A percentile compares a stretch with the other conserved stretches of the same genome.
phyloP scores from a whole-genome alignment of 2,888 invertebrate genomes.

The Synanthedon myopaeformis region DNA sequence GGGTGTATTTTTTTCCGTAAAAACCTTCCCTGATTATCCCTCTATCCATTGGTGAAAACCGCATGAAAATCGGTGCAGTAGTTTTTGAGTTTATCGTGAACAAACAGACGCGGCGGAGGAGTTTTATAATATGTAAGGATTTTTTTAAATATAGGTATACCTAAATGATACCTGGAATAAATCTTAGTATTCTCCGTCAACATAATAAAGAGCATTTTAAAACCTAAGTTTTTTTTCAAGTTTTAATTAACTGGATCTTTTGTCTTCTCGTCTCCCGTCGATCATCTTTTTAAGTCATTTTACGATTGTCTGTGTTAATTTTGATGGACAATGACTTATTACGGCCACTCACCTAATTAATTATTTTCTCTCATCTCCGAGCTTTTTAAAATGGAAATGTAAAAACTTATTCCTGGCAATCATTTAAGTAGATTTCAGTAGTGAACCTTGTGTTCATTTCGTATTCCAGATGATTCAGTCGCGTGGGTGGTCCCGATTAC shows the following conservation, averaged over 20 bases:
- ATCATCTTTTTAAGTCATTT: constrained; percentile 9
- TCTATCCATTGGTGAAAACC: too few species aligned
- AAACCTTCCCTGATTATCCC: too few species aligned
- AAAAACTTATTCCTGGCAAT: constrained; percentile 7
- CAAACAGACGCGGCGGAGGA: too few species aligned
- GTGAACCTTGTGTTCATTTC: neutral
- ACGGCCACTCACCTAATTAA: constrained; percentile 31
- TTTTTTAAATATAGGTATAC: too few species aligned
- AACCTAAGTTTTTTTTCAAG: neutral
- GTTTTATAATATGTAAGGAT: too few species aligned
- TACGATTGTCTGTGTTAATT: constrained; percentile 16
- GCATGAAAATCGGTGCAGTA: too few species aligned
- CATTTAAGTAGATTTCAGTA: neutral
- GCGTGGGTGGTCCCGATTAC: neutral
- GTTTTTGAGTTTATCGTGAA: too few species aligned
- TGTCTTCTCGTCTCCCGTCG: constrained; percentile 6
- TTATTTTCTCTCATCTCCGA: constrained; percentile 19
- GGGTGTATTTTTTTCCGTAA: too few species aligned
- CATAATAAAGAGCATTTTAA: neutral
- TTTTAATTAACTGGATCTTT: constrained; percentile 9
- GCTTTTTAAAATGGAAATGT: constrained; percentile 10
- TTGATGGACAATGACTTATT: constrained; percentile 34
- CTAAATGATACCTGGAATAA: too few species aligned
- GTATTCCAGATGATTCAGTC: neutral
- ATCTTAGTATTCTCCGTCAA: neutral